A percentile compares a stretch with the other conserved stretches of the same genome.
phyloP scores from a whole-genome alignment of 2,113 vertebrate genomes.

The Psilopsiagon aurifrons region DNA sequence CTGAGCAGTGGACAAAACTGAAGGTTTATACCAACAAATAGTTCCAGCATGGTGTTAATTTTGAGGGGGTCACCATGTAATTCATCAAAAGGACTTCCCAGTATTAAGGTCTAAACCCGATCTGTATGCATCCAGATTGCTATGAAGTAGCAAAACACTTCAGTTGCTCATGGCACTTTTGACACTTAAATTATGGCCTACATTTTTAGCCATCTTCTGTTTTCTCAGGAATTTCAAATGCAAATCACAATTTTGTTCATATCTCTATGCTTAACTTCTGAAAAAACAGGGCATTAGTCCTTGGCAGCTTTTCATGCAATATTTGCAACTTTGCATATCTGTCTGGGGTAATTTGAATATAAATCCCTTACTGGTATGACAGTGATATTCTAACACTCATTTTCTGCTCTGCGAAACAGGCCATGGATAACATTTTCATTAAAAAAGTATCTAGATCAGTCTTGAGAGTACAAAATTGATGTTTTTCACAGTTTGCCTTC shows the following conservation, averaged over 20 bases:
- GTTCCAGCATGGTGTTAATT: background rate
- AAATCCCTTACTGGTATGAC: background rate
- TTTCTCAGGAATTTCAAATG: background rate
- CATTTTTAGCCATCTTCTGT: background rate
- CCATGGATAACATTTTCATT: background rate
- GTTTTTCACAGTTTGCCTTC: background rate
- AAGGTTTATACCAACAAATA: background rate
- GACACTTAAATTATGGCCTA: background rate
- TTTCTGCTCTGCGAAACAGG: background rate
- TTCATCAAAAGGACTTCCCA: background rate
- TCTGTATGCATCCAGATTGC: background rate
- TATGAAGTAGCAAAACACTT: background rate
- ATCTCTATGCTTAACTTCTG: background rate
- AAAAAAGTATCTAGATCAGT: background rate
- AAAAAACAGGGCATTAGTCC: slow-evolving; percentile 8
- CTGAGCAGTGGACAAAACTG: background rate
- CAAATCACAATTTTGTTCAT: slow-evolving; percentile 13
- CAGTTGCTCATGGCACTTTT: background rate
- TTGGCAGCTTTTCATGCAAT: background rate
- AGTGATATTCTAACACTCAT: background rate
- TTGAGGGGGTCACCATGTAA: background rate
- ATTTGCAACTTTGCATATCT: slow-evolving; percentile 3
- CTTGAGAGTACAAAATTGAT: background rate
- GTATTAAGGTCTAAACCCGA: background rate
- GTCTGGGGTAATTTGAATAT: background rate